phyloP scores from a whole-genome alignment of 2,797 vertebrate species.

The Propithecus deckenii region DNA sequence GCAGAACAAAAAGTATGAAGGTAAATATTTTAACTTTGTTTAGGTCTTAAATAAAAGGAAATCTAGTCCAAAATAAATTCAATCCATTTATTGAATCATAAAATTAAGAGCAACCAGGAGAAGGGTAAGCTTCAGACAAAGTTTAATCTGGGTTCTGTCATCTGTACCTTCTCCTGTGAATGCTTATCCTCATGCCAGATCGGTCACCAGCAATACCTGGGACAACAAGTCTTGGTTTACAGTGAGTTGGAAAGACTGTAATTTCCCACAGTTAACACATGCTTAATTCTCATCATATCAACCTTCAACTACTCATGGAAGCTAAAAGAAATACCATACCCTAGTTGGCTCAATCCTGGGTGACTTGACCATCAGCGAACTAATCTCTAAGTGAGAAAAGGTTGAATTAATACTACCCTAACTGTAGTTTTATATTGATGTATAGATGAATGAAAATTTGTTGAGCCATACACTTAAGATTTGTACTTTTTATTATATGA shows the following conservation, averaged over 20 bases:
- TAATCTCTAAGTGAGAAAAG: not conserved
- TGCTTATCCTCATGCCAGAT: not conserved
- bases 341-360: not conserved
- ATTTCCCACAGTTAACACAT: not conserved
- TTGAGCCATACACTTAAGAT: not conserved
- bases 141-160: not conserved
- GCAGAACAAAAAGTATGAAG: not conserved
- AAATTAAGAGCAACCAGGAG: not conserved
- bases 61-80: too few relatives aligned
- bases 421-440: not conserved
- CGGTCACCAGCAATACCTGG: not conserved
- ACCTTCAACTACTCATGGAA: not conserved
- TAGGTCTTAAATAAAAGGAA: not conserved
- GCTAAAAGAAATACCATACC: not conserved
- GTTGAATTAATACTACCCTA: not conserved
- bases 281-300: not conserved
- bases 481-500: not conserved
- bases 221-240: too few relatives aligned
- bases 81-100: not conserved
- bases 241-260: not conserved
- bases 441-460: not conserved
- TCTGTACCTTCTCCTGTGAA: not conserved
- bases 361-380: not conserved
- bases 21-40: not conserved
- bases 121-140: not conserved